phyloP scores from a whole-genome alignment of 2,888 invertebrate genomes.

The Seira musarum region DNA sequence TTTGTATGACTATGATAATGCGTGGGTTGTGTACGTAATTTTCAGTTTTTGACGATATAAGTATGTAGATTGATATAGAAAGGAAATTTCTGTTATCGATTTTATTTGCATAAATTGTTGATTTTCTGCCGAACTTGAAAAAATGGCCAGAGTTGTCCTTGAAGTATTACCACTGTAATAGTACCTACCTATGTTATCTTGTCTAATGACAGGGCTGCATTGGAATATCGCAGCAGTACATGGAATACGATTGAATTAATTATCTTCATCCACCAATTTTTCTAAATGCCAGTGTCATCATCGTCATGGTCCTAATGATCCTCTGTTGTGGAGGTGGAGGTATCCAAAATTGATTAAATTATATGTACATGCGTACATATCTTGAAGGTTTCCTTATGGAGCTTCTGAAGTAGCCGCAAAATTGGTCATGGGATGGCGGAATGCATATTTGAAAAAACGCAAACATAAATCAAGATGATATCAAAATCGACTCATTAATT shows the following conservation, averaged over 20 bases:
- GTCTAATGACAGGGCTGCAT: not conserved
- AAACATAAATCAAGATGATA: not conserved
- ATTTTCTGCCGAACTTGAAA: not conserved
- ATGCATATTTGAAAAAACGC: not conserved
- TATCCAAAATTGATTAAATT: too few relatives aligned
- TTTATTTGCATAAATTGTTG: not conserved
- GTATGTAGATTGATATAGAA: not conserved
- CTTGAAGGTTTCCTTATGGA: not conserved
- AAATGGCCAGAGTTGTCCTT: not conserved
- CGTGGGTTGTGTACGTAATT: not conserved
- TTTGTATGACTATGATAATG: not conserved
- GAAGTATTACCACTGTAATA: not conserved
- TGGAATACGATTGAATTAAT: not conserved
- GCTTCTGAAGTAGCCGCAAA: not conserved
- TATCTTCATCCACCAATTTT: not conserved
- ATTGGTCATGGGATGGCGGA: constrained; percentile 1
- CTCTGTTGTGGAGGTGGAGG: too few relatives aligned
- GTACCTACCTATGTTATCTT: not conserved
- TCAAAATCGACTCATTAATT: too few relatives aligned
- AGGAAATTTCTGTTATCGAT: not conserved
- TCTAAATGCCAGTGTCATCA: not conserved
- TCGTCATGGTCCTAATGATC: too few relatives aligned
- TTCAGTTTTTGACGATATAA: not conserved
- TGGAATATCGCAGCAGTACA: too few relatives aligned
- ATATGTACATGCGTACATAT: too few relatives aligned